These are phyloP conservation scores for Sebastes cheni DNA, from an alignment of 2,797 vertebrate genomes.

Conservation along the genomic window DNA sequence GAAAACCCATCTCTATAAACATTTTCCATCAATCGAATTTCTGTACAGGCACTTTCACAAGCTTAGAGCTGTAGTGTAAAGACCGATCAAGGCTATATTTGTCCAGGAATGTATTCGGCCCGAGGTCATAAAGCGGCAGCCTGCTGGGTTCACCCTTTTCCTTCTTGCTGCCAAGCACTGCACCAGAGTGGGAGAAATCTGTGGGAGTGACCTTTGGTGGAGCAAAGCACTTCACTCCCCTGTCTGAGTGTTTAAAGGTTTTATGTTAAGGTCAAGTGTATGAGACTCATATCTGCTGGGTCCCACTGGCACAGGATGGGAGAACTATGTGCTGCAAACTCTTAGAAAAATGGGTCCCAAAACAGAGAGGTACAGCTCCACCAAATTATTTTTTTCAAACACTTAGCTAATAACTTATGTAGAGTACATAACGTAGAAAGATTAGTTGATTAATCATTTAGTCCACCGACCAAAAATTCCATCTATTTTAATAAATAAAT, in stretches of 20 bases:
- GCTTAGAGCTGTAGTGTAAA: slow-evolving; percentile 19
- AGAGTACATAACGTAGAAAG: neutral
- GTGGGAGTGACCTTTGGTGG: slow-evolving; percentile 77
- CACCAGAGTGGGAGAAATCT: slow-evolving; percentile 64
- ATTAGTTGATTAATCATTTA: neutral
- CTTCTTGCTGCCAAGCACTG: slow-evolving; percentile 45
- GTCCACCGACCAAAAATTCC: neutral
- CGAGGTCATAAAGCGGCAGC: slow-evolving; percentile 38
- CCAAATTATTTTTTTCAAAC: neutral
- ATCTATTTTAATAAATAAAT: neutral
- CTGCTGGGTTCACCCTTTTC: slow-evolving; percentile 62
- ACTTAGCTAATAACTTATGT: neutral
- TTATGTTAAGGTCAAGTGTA: slow-evolving; percentile 76
- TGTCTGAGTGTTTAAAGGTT: slow-evolving; percentile 71
- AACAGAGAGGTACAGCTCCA: neutral
- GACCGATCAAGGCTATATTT: slow-evolving; percentile 61
- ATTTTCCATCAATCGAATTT: neutral
- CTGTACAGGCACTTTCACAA: neutral
- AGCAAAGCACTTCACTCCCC: slow-evolving; percentile 68
- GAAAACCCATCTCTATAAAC: neutral
- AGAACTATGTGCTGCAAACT: slow-evolving; percentile 14
- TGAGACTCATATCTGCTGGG: slow-evolving; percentile 61
- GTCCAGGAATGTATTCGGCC: slow-evolving; percentile 56
- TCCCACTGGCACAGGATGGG: slow-evolving; percentile 39
- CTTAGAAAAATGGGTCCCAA: neutral